Evolutionary conservation across 1,140 invertebrate genomes (phyloP).

Genomic region (Heliconius nattereri): DNA sequence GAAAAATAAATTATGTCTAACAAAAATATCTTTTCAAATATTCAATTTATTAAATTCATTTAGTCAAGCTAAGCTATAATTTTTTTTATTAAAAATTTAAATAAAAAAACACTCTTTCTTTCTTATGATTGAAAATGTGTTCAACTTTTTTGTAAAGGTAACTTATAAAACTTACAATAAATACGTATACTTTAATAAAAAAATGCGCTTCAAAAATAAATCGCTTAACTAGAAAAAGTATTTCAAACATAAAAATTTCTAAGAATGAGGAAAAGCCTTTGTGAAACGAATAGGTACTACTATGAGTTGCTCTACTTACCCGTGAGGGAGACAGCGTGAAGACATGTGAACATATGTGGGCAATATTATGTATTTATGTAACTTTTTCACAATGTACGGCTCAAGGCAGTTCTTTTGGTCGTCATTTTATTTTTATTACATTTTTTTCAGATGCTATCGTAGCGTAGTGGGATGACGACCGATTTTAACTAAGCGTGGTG

Average conservation of each 20-base stretch:
- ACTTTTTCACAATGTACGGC: not conserved
- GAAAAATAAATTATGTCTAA: too few relatives aligned
- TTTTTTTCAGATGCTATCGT: too few relatives aligned
- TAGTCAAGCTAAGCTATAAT: too few relatives aligned
- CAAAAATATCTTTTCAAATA: too few relatives aligned
- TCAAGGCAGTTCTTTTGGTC: not conserved
- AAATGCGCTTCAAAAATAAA: slow-evolving; percentile 6
- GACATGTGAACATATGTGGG: not conserved
- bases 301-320: not conserved
- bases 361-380: not conserved
- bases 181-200: not conserved
- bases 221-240: slow-evolving; percentile 6
- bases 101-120: too few relatives aligned
- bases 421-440: not conserved
- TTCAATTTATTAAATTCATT: too few relatives aligned
- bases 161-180: too few relatives aligned
- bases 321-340: slow-evolving; percentile 7
- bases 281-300: slow-evolving; percentile 4
- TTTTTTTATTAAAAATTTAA: too few relatives aligned
- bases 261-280: slow-evolving; percentile 14
- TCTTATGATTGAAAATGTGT: too few relatives aligned
- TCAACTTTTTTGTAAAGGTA: too few relatives aligned
- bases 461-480: too few relatives aligned
- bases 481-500: too few relatives aligned
- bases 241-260: not conserved